These are phyloP conservation scores for Phyllotis vaccarum DNA, from an alignment of 2,797 vertebrate species.

Conservation along the genomic window DNA sequence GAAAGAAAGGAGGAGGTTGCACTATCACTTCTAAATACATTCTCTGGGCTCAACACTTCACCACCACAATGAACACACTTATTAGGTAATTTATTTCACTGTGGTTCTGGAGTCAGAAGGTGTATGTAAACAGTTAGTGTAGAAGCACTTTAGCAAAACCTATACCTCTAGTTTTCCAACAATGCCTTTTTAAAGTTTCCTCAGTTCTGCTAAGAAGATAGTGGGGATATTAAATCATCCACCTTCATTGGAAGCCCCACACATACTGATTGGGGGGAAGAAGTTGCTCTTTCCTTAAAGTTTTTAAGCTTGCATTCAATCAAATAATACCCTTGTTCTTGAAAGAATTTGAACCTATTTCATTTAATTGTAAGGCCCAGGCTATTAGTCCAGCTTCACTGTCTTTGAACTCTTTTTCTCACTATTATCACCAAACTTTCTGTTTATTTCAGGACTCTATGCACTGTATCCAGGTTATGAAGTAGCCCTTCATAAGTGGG, in stretches of 20 bases:
- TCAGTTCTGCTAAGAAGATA: background rate
- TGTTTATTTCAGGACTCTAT: background rate
- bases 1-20: background rate
- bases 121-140: rapidly evolving
- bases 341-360: background rate
- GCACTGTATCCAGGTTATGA: background rate
- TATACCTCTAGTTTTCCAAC: background rate
- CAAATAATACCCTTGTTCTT: background rate
- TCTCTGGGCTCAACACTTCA: background rate
- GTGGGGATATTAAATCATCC: background rate
- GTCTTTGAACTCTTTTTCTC: background rate
- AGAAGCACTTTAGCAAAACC: background rate
- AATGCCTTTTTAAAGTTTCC: background rate
- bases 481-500: background rate
- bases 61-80: background rate
- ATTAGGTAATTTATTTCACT: background rate
- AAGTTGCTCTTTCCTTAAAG: background rate
- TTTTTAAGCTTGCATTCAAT: background rate
- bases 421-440: background rate
- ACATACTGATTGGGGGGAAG: background rate
- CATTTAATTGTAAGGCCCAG: background rate
- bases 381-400: background rate
- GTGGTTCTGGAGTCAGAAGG: background rate
- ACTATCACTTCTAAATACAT: background rate
- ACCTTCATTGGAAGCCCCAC: background rate